Conservation (phyloP, 2,888 invertebrate species). For the Sphaerophoria taeniata region DNA sequence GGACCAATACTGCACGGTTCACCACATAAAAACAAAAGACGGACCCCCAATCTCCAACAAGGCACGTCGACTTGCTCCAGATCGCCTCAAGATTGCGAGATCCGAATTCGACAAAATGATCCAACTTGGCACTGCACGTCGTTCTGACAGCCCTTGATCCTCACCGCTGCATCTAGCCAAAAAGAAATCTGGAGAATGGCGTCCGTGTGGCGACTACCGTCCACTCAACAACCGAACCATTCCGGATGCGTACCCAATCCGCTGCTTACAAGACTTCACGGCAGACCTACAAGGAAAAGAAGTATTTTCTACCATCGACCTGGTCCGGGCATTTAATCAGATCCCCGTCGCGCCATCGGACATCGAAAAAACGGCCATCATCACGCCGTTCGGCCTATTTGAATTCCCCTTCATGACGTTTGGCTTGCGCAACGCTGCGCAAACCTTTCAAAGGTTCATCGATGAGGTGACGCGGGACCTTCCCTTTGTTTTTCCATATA, state of each 20-base stretch:
- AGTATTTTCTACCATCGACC: conserved; percentile 66
- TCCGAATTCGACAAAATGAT: conserved; percentile 45
- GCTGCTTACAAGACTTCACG: conserved; percentile 68
- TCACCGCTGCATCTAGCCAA: conserved; percentile 12
- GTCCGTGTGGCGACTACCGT: conserved; percentile 54
- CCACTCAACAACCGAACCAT: conserved; percentile 74
- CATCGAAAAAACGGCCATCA: conserved; percentile 32
- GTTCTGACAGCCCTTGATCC: conserved; percentile 22
- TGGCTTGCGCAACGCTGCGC: conserved; percentile 5
- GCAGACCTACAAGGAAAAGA: conserved; percentile 57
- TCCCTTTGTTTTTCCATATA: conserved; percentile 75
- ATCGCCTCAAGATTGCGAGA: conserved; percentile 24
- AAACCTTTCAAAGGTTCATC: conserved; percentile 19
- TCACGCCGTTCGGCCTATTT: not conserved
- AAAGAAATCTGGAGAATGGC: conserved; percentile 31
- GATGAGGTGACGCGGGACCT: conserved; percentile 69
- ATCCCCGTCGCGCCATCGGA: conserved; percentile 61
- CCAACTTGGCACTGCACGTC: conserved; percentile 32
- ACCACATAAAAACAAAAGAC: conserved; percentile 25
- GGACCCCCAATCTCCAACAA: conserved; percentile 36
- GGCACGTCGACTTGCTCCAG: conserved; percentile 29
- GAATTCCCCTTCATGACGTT: not conserved
- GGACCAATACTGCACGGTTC: conserved; percentile 7
- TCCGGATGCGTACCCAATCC: conserved; percentile 78
- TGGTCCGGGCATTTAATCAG: conserved; percentile 59